Evolutionary conservation across 2,113 vertebrate genomes (phyloP), one percentile per base, ranked within the genome.

Genomic region (Emydura subglobosa): DNA sequence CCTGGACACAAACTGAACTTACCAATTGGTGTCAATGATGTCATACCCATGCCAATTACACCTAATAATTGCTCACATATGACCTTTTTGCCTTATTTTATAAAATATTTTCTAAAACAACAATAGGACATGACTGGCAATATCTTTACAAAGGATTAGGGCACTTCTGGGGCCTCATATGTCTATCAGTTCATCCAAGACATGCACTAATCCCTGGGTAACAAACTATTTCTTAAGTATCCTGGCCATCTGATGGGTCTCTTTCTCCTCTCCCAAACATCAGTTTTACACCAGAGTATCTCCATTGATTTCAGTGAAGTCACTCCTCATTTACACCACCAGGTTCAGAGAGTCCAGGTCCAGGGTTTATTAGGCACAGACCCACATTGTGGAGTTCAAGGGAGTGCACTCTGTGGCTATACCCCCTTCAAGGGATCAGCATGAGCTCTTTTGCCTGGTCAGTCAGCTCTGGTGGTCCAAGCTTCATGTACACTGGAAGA

Each of bases 91-190:
- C 6, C n/a, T 78, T 90, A 29, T 68, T 74, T 92, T 54, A 44
- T 17, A 53, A 34, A n/a, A 4, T 39, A 76, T n/a, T 47, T 87
- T 83, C 90, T n/a, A 31, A 83, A 92, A 16, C 87, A 83, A 78
- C 0, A 1, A 27, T 44, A 82, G 44, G 21, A 61, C 72, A 55
- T n/a, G 5, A 6, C 39, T 10, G 10, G 39, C 22, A 31, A 21
- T 68, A 16, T 13, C 8, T 49, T 49, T 1, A 1, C 34, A 27
- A 27, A 4, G 59, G 44, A 59, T 55, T 27, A 6, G 31, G 9
- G 47, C 2, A 27, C 19, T 39, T 85, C 54, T 85, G 31, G 22
- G 54, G 31, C 8, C 17, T 31, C 9, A 19, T 49, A 47, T 51
- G 5, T 55, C 4, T 27, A 44, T 54, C 22, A 12, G 6, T 49